Conservation (phyloP, 2,797 vertebrate genomes). For the Onychomys leucogaster region DNA sequence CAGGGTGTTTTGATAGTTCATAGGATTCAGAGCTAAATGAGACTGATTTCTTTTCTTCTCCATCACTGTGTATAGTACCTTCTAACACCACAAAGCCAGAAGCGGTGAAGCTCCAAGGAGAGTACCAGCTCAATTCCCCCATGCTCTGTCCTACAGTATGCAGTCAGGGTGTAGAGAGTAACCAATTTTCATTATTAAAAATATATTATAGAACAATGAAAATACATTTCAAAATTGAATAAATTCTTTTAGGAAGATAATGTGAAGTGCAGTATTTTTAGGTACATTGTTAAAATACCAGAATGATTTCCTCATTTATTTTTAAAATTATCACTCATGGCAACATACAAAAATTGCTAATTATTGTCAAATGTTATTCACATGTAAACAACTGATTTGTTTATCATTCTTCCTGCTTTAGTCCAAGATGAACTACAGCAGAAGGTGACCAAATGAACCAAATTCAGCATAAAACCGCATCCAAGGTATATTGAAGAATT, state of each 20-base stretch:
- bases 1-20: background rate
- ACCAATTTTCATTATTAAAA: background rate
- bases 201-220: background rate
- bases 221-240: background rate
- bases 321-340: background rate
- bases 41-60: background rate
- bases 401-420: background rate
- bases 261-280: background rate
- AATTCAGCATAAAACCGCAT: background rate
- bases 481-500: background rate
- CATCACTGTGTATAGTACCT: background rate
- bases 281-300: background rate
- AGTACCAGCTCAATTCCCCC: too few species aligned
- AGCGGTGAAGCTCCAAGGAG: too few species aligned
- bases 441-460: background rate
- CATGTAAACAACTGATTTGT: background rate
- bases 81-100: background rate
- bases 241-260: background rate
- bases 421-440: background rate
- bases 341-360: background rate
- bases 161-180: too few species aligned
- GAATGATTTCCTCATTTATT: background rate
- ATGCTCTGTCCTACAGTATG: background rate
- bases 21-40: background rate
- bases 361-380: background rate